These are phyloP conservation scores for Tetragnatha versicolor DNA, from an alignment of 1,140 invertebrate species.

Conservation along the genomic window DNA sequence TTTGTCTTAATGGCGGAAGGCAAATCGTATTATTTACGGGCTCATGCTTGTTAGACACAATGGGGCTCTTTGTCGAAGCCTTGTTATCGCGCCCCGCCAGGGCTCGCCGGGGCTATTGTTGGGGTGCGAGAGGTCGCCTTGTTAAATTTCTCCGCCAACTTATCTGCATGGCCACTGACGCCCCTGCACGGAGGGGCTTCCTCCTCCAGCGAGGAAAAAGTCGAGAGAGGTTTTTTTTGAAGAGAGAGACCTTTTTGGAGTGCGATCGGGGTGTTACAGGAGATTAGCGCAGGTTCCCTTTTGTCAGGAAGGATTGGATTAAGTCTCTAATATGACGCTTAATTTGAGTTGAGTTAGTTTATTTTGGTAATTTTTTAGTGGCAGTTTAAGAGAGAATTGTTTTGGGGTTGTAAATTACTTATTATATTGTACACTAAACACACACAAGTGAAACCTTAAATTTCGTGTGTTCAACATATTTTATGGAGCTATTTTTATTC, in stretches of 20 bases:
- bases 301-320: too few species aligned
- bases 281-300: not conserved
- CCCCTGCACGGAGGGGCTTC: too few species aligned
- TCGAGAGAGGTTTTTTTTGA: not conserved
- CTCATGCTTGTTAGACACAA: conserved; percentile 42
- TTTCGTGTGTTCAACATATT: too few species aligned
- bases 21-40: conserved; percentile 52
- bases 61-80: conserved; percentile 37
- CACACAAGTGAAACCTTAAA: too few species aligned
- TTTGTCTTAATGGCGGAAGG: conserved; percentile 53
- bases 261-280: not conserved
- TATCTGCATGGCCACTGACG: conserved; percentile 50
- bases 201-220: too few species aligned
- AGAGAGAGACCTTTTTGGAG: conserved; percentile 3
- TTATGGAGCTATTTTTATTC: too few species aligned
- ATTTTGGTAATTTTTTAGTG: too few species aligned
- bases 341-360: too few species aligned
- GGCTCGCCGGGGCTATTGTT: conserved; percentile 33
- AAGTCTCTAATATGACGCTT: too few species aligned
- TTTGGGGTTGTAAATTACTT: too few species aligned
- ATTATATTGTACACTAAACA: too few species aligned
- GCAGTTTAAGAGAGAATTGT: too few species aligned
- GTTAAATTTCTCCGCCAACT: conserved; percentile 45
- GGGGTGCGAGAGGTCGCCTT: conserved; percentile 47
- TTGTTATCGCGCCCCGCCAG: conserved; percentile 48